phyloP scores from a whole-genome alignment of 2,888 invertebrate genomes.

The Palloptera scutellata region DNA sequence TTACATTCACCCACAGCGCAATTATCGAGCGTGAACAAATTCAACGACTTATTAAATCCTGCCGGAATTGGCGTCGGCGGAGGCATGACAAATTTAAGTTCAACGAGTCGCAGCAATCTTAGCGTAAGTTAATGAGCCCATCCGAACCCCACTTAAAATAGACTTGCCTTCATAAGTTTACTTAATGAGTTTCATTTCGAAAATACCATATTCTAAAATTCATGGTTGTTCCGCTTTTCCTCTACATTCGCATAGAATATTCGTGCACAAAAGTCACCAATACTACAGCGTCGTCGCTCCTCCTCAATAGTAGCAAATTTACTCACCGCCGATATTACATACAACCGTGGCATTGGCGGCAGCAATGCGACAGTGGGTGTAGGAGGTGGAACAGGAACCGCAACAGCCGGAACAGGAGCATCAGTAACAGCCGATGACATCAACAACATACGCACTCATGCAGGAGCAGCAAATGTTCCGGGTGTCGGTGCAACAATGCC shows the following conservation, averaged over 20 bases:
- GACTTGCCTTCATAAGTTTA: too few relatives aligned
- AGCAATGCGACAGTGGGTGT: constrained; percentile 32
- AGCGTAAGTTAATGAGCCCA: constrained; percentile 32
- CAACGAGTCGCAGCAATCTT: constrained; percentile 29
- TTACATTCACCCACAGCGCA: constrained; percentile 43
- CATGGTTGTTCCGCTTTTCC: constrained; percentile 23
- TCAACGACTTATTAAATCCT: constrained; percentile 34
- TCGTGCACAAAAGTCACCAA: constrained; percentile 57
- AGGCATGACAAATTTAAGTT: constrained; percentile 4
- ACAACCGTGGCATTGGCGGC: constrained; percentile 40
- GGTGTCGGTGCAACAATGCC: constrained; percentile 45
- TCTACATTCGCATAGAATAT: constrained; percentile 44
- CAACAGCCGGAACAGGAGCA: background rate
- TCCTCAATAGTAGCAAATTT: constrained; percentile 60
- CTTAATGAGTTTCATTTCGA: too few relatives aligned
- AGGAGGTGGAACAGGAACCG: constrained; percentile 33
- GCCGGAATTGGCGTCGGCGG: constrained; percentile 9
- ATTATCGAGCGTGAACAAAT: constrained; percentile 32
- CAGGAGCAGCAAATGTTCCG: constrained; percentile 16
- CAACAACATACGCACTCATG: constrained; percentile 33
- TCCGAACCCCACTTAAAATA: too few relatives aligned
- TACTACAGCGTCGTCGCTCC: constrained; percentile 57
- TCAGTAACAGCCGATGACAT: constrained; percentile 22
- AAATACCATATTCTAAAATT: background rate
- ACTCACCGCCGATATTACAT: constrained; percentile 53